These are phyloP conservation scores for Esperia sulphurella DNA, from an alignment of 2,888 invertebrate species.

Conservation along the genomic window DNA sequence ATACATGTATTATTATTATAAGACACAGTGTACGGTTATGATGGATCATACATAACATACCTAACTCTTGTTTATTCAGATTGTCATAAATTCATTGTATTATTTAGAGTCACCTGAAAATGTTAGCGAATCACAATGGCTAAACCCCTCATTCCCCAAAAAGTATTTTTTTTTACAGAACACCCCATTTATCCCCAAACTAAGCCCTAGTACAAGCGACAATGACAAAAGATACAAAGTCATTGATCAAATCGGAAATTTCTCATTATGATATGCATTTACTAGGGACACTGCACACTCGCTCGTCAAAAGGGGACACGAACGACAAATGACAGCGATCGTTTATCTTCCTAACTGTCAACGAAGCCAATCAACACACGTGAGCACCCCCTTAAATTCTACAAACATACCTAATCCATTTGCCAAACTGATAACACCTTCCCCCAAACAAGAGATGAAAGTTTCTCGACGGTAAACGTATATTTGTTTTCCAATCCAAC, in stretches of 20 bases:
- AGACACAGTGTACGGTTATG: too few relatives aligned
- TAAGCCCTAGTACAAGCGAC: background rate
- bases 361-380: slow-evolving; percentile 69
- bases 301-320: slow-evolving; percentile 52
- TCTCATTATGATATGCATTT: slow-evolving; percentile 68
- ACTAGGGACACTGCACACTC: slow-evolving; percentile 63
- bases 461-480: slow-evolving; percentile 15
- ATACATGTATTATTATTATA: too few relatives aligned
- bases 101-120: too few relatives aligned
- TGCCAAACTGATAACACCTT: slow-evolving; percentile 5
- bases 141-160: too few relatives aligned
- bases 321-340: slow-evolving; percentile 73
- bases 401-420: slow-evolving; percentile 9
- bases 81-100: too few relatives aligned
- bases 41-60: too few relatives aligned
- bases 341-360: slow-evolving; percentile 77
- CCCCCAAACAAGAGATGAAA: background rate
- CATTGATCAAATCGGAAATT: slow-evolving; percentile 37
- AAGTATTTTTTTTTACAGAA: background rate
- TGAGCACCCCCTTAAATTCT: slow-evolving; percentile 45
- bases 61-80: too few relatives aligned
- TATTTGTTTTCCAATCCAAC: slow-evolving; percentile 25
- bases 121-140: too few relatives aligned
- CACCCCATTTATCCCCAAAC: background rate
- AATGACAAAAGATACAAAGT: slow-evolving; percentile 6